A percentile compares a stretch with the other conserved stretches of the same genome.
phyloP scores from a whole-genome alignment of 2,888 invertebrate species.

The Melipona bicolor region DNA sequence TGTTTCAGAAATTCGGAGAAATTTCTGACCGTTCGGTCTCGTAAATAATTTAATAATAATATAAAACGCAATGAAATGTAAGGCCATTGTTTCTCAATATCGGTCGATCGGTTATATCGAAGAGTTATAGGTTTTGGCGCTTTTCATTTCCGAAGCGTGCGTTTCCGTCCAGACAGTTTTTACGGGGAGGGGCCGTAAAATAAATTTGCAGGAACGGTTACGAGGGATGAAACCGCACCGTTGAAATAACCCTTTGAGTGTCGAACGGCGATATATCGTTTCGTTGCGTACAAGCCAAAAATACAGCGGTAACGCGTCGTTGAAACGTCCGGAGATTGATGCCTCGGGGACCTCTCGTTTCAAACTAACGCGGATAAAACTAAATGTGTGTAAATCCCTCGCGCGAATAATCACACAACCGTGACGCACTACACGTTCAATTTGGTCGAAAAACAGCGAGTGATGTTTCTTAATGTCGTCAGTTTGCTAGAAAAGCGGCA shows the following conservation, averaged over 20 bases:
- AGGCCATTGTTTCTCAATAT: neutral
- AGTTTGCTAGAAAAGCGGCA: neutral
- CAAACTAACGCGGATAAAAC: slow-evolving; percentile 39
- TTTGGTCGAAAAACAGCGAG: neutral
- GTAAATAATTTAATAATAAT: neutral
- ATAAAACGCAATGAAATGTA: neutral
- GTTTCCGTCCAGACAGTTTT: slow-evolving; percentile 25
- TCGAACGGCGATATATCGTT: slow-evolving; percentile 47
- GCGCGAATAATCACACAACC: slow-evolving; percentile 17
- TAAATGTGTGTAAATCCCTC: slow-evolving; percentile 34
- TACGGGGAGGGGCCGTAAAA: slow-evolving; percentile 10
- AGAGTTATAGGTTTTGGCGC: neutral
- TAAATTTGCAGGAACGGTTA: slow-evolving; percentile 44
- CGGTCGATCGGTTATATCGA: neutral
- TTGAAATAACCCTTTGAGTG: slow-evolving; percentile 50
- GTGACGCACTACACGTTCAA: slow-evolving; percentile 9
- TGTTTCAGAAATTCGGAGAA: no score
- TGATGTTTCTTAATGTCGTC: neutral
- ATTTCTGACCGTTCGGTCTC: no score
- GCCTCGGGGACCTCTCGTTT: slow-evolving; percentile 12
- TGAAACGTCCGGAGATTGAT: slow-evolving; percentile 45
- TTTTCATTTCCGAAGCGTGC: neutral
- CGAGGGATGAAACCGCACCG: slow-evolving; percentile 26
- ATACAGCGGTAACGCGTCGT: slow-evolving; percentile 29
- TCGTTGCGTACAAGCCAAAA: slow-evolving; percentile 29